Conservation (phyloP, 1,140 invertebrate genomes). For the Pseudomyrmex cubaensis region DNA sequence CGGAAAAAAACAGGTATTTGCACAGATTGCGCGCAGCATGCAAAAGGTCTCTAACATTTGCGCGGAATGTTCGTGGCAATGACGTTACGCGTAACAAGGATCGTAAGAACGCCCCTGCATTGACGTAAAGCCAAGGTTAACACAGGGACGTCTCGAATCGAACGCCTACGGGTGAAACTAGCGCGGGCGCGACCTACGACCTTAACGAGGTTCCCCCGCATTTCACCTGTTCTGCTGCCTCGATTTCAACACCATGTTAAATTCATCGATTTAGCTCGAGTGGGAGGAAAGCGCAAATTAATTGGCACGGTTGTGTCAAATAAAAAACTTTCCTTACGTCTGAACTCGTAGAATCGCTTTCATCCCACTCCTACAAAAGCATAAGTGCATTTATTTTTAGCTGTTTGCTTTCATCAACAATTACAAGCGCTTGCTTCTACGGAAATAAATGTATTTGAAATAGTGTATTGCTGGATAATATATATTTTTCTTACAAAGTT, state of each 20-base stretch:
- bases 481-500: too few relatives aligned
- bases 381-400: background rate
- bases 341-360: background rate
- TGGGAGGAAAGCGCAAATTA: background rate
- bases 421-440: background rate
- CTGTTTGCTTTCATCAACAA: background rate
- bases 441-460: background rate
- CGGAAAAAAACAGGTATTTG: conserved; percentile 3
- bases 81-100: conserved; percentile 61
- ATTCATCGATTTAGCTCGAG: conserved; percentile 25
- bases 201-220: conserved; percentile 40
- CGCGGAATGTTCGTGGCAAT: conserved; percentile 64
- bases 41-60: conserved; percentile 66
- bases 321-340: background rate
- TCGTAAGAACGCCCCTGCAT: conserved; percentile 69
- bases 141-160: conserved; percentile 69
- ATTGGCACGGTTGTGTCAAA: background rate
- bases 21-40: conserved; percentile 2
- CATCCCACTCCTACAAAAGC: conserved; percentile 3
- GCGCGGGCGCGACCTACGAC: conserved; percentile 59
- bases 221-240: conserved; percentile 64
- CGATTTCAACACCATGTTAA: conserved; percentile 36
- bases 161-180: conserved; percentile 63
- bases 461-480: too few relatives aligned
- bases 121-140: conserved; percentile 73